Percentiles rank a stretch among this genome's conserved stretches.
These are phyloP conservation scores for Verasper variegatus DNA, from an alignment of 2,113 vertebrate genomes.

Conservation along the genomic window DNA sequence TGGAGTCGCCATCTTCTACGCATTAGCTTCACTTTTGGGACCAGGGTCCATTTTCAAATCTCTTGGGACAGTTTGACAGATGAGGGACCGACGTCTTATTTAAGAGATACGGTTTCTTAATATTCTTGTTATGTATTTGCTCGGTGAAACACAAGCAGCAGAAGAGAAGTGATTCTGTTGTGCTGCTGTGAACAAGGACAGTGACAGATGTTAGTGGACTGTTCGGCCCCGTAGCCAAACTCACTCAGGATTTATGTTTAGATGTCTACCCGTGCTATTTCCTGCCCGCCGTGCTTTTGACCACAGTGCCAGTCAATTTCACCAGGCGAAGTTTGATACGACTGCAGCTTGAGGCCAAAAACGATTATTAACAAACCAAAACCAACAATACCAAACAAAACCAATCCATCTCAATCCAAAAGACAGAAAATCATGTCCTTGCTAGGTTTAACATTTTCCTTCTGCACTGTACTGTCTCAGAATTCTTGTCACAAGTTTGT, in stretches of 20 bases:
- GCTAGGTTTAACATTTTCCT: no score
- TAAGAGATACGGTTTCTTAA: not conserved
- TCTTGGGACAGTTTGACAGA: not conserved
- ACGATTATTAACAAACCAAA: no score
- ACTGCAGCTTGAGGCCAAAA: no score
- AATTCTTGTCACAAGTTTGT: no score
- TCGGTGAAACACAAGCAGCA: not conserved
- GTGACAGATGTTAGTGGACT: not conserved
- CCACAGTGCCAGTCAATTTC: no score
- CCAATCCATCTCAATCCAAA: no score
- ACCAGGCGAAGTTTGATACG: no score
- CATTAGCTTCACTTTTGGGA: no score
- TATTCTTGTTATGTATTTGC: not conserved
- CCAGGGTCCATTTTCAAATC: no score
- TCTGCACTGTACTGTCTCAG: no score
- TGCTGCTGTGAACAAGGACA: not conserved
- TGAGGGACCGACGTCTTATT: not conserved
- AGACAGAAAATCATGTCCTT: no score
- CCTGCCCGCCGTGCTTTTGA: not conserved
- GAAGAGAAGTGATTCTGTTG: not conserved
- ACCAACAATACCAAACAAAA: no score
- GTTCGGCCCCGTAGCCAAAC: not conserved
- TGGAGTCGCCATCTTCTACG: not conserved
- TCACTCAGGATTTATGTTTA: not conserved
- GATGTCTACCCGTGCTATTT: not conserved